Evolutionary conservation across 2,797 vertebrate species (phyloP), one percentile per base, ranked within the genome.

Genomic region (Dromococcyx pavoninus): DNA sequence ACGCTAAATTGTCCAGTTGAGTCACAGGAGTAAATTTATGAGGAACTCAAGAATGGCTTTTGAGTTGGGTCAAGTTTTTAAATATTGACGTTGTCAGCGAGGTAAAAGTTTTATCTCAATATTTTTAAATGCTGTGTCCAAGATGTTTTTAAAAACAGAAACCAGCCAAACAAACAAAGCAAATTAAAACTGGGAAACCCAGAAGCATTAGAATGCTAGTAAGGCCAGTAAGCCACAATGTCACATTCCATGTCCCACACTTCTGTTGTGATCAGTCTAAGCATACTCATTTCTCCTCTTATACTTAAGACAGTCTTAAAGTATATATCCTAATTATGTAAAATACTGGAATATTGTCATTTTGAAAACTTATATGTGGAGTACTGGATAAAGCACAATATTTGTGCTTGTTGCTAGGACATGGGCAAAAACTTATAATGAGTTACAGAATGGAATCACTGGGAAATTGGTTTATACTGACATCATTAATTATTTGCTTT

Each of bases 401-500:
- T 97, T 97, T 97, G 86, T 86, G 66, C 64, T 5, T 92, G 94
- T 97, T 98, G 96, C 97, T 97, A 96, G 86, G 97, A 96, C 94
- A 78, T 83, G 25, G 30, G 48, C 37, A 65, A 81, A 94, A 89
- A 51, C 22, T 90, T 79, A 78, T 16, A 24, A 41, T 69, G 76
- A 95, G 33, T 94, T 95, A 75, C 81, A 85, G 70, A 93, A 65
- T 89, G 92, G 81, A 95, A 92, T 87, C 75, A 72, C 77, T 44
- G 94, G 69, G 58, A 92, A 93, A 91, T 57, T 53, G 44, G 80
- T 27, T 70, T 86, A 50, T 57, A 67, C 50, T 91, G 88, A 82
- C 72, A 67, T 86, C 58, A 54, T 81, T 79, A 82, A 72, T 75
- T 77, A 71, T 35, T 91, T 83, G 30, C 18, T 89, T 58, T 17